These are phyloP conservation scores for Sturmia bella DNA, from an alignment of 2,888 invertebrate species.

Conservation along the genomic window DNA sequence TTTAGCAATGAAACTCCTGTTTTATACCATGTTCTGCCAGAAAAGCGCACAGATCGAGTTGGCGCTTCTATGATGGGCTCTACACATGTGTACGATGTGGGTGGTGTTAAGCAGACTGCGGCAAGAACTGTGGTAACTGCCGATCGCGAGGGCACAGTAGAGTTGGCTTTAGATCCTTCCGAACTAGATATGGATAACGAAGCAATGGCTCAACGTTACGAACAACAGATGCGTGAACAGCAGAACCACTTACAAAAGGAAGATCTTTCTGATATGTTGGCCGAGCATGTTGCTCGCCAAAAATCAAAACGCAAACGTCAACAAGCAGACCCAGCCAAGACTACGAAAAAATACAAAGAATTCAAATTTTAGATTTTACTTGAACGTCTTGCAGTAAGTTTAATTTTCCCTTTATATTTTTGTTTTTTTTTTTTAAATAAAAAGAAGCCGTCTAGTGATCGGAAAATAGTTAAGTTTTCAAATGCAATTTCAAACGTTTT, in stretches of 20 bases:
- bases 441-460: slow-evolving; percentile 11
- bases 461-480: slow-evolving; percentile 27
- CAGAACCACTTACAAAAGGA: slow-evolving; percentile 94
- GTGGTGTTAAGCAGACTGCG: slow-evolving; percentile 84
- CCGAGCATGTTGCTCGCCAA: slow-evolving; percentile 98
- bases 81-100: slow-evolving; percentile 98
- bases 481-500: slow-evolving; percentile 43
- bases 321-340: slow-evolving; percentile 92
- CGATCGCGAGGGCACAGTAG: slow-evolving; percentile 89
- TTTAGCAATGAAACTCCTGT: slow-evolving; percentile 94
- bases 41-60: slow-evolving; percentile 94
- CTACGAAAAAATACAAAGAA: slow-evolving; percentile 98
- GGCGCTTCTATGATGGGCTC: slow-evolving; percentile 98
- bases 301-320: slow-evolving; percentile 97
- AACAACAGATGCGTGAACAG: slow-evolving; percentile 96
- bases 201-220: slow-evolving; percentile 97
- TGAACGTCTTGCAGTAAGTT: slow-evolving; percentile 49
- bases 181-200: slow-evolving; percentile 98
- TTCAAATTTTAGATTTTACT: slow-evolving; percentile 91
- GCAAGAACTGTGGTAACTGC: slow-evolving; percentile 77
- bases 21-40: slow-evolving; percentile 96
- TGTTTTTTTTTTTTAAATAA: slow-evolving; percentile 34
- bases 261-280: slow-evolving; percentile 99
- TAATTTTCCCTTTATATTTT: slow-evolving; percentile 35
- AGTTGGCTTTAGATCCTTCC: slow-evolving; percentile 97